A percentile compares a stretch with the other conserved stretches of the same genome.
Conservation (phyloP, 2,797 vertebrate species). For the Octomys mimax region DNA sequence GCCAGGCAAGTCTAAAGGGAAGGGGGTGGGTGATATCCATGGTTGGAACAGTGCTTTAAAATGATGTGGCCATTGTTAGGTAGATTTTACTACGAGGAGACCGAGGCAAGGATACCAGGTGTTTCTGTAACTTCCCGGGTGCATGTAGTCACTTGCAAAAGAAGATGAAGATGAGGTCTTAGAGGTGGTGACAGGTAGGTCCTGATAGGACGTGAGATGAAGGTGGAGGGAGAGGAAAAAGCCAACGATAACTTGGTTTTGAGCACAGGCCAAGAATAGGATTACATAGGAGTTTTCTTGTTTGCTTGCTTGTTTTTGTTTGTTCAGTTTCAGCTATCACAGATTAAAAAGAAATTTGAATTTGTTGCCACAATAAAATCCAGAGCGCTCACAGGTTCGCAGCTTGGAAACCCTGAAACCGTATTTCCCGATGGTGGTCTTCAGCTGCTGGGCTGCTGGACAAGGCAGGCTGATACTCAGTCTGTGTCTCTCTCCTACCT, state of each 20-base stretch:
- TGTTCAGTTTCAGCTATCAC: background rate
- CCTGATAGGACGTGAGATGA: accelerated
- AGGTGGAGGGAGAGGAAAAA: background rate
- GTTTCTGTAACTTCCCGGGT: background rate
- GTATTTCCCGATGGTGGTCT: background rate
- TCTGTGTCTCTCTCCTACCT: accelerated
- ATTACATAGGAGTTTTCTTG: background rate
- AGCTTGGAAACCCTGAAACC: background rate
- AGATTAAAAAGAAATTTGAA: background rate
- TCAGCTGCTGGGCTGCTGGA: background rate
- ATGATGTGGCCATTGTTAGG: background rate
- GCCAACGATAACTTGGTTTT: background rate
- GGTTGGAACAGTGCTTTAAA: background rate
- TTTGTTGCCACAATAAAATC: background rate
- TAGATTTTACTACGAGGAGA: background rate
- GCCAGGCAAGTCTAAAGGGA: background rate
- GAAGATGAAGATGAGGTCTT: background rate
- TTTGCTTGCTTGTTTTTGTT: background rate
- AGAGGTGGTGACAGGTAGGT: background rate
- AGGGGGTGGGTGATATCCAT: background rate
- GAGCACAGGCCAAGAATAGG: background rate
- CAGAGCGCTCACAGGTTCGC: background rate
- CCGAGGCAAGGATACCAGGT: background rate
- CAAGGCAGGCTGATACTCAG: accelerated
- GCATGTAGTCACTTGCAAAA: accelerated